These are phyloP conservation scores for Pseudomyrmex pallidus DNA, from an alignment of 1,140 invertebrate genomes.

Conservation along the genomic window DNA sequence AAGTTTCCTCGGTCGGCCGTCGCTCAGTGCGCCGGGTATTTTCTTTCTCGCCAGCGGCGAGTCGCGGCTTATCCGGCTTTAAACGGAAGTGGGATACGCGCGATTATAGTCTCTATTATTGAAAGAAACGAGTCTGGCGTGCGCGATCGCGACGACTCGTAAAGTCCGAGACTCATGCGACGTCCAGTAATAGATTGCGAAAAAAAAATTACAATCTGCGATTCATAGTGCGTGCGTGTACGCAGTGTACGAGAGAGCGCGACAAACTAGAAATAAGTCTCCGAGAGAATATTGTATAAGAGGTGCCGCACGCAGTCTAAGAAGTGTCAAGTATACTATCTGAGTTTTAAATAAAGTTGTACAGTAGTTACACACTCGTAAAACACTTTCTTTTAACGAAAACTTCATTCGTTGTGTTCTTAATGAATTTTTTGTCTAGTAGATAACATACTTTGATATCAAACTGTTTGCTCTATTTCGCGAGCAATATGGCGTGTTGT, in stretches of 20 bases:
- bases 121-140: conserved; percentile 40
- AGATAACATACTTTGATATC: background rate
- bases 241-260: conserved; percentile 3
- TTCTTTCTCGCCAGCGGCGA: conserved; percentile 62
- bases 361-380: no score
- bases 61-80: conserved; percentile 68
- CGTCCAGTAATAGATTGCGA: conserved; percentile 25
- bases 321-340: no score
- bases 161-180: conserved; percentile 27
- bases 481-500: background rate
- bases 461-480: background rate
- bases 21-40: conserved; percentile 20
- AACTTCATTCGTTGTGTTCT: background rate
- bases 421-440: no score
- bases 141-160: background rate
- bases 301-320: background rate
- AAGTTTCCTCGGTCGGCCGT: conserved; percentile 71
- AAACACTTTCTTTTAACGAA: background rate
- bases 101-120: conserved; percentile 68
- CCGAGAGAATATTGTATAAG: background rate
- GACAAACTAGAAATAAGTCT: background rate
- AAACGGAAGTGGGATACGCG: conserved; percentile 68
- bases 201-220: conserved; percentile 13
- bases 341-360: background rate
- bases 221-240: conserved; percentile 19